Evolutionary conservation across 2,113 vertebrate genomes (phyloP), one percentile per base, ranked within the genome.

Genomic region (Physeter macrocephalus): DNA sequence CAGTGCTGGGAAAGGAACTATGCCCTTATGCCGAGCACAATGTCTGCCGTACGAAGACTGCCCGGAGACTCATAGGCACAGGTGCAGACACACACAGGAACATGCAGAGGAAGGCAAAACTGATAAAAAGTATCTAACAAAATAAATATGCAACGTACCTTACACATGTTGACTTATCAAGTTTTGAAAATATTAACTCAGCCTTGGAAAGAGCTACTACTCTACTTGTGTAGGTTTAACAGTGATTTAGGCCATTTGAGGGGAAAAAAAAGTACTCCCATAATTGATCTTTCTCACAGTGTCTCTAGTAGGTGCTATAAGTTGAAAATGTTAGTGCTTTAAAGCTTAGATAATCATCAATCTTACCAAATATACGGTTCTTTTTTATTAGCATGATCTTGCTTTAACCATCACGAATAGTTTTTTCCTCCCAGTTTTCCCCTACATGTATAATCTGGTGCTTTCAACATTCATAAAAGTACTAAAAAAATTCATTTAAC

Each of bases 141-240:
- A 85, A 39, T n/a, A 27, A 31, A 27, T 21, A 41, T 29, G 14
- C 15, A 27, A 18, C 20, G 36, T 62, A 49, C 31, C 27, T 29
- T 41, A 23, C 6, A 18, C 3, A 31, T 5, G 15, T 46, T 49
- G 21, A 69, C 62, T 90, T 93, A 67, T 13, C 82, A 72, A 54
- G 36, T 92, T 85, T 43, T 64, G 46, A 67, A 90, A 96, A 88
- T 82, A 81, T 52, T 77, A 72, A 67, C 62, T 82, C 54, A 49
- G 18, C 67, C 74, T 64, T 78, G 7, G 46, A 72, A 88, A 86
- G 75, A 88, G 36, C 15, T 59, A 29, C 31, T 77, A 12, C 25
- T 61, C 29, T 77, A 9, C 59, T 59, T 67, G 52, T 52, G 20
- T 36, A 29, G 57, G 23, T 34, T 78, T 62, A 36, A 29, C 41